Evolutionary conservation across 2,113 vertebrate genomes (phyloP).

Genomic region (Anas platyrhynchos): DNA sequence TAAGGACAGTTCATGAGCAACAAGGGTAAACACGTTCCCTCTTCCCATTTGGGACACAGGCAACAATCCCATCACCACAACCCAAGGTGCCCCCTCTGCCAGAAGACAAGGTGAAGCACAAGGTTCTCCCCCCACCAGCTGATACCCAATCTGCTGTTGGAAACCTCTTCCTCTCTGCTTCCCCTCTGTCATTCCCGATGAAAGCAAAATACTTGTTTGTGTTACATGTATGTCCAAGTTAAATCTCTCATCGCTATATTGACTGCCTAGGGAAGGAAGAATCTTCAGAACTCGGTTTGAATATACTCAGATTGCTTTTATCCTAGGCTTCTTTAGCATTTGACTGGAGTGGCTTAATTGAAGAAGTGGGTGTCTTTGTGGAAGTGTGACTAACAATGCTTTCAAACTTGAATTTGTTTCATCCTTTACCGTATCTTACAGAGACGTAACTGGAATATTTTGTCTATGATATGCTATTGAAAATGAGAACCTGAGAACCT

Average conservation of each 20-base stretch:
- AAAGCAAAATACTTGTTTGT: background rate
- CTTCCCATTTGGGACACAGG: background rate
- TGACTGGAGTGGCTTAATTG: background rate
- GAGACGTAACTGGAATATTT: background rate
- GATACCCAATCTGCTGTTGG: background rate
- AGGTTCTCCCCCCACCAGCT: background rate
- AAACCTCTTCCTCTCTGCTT: background rate
- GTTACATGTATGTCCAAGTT: background rate
- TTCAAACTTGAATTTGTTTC: background rate
- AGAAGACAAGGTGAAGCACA: background rate
- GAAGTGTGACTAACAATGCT: background rate
- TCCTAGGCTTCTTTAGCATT: background rate
- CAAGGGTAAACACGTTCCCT: background rate
- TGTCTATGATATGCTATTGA: background rate
- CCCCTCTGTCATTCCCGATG: background rate
- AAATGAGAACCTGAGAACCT: background rate
- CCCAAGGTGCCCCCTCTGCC: background rate
- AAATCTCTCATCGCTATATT: background rate
- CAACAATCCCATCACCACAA: background rate
- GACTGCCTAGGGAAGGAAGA: background rate
- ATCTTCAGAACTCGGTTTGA: background rate
- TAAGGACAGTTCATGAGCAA: background rate
- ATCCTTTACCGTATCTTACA: background rate
- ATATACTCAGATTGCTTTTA: background rate
- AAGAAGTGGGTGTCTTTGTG: background rate